These are phyloP conservation scores for Sphaeramia orbicularis DNA, from an alignment of 2,797 vertebrate genomes.

Conservation along the genomic window DNA sequence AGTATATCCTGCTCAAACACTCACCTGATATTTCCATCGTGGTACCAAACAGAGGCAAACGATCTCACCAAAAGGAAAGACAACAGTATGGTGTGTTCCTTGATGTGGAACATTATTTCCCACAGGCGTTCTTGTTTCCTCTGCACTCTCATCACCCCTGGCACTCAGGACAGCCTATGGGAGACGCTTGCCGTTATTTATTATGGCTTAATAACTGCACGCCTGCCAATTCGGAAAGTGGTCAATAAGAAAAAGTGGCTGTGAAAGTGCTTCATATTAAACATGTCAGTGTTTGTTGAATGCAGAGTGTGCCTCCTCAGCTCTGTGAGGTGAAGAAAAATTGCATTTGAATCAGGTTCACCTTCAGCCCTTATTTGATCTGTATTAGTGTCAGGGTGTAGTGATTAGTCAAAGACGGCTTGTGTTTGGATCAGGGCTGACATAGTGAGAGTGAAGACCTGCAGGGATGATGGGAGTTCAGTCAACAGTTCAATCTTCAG, in stretches of 20 bases:
- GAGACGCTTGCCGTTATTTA: conserved; percentile 66
- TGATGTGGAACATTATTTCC: conserved; percentile 59
- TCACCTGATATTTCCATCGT: too few relatives aligned
- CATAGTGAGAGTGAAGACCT: conserved; percentile 40
- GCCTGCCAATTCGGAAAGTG: conserved; percentile 66
- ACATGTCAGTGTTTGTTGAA: conserved; percentile 74
- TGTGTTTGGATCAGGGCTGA: conserved; percentile 56
- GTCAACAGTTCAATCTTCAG: conserved; percentile 32
- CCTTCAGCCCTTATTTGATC: conserved; percentile 67
- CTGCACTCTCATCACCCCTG: conserved; percentile 52
- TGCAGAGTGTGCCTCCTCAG: conserved; percentile 54
- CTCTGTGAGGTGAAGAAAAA: conserved; percentile 57
- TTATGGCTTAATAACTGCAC: conserved; percentile 73
- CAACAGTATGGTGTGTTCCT: conserved; percentile 23
- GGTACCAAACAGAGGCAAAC: too few relatives aligned
- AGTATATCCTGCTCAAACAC: too few relatives aligned
- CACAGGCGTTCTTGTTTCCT: conserved; percentile 51
- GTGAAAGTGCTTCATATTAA: conserved; percentile 71
- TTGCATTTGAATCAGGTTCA: conserved; percentile 70
- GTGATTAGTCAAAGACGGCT: conserved; percentile 58
- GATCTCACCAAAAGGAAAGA: conserved; percentile 37
- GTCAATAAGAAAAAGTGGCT: conserved; percentile 74
- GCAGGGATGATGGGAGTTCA: conserved; percentile 32
- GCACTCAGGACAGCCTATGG: conserved; percentile 48
- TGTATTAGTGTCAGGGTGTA: conserved; percentile 40